Conservation (phyloP, 2,888 invertebrate species). For the Diplazon laetatorius region DNA sequence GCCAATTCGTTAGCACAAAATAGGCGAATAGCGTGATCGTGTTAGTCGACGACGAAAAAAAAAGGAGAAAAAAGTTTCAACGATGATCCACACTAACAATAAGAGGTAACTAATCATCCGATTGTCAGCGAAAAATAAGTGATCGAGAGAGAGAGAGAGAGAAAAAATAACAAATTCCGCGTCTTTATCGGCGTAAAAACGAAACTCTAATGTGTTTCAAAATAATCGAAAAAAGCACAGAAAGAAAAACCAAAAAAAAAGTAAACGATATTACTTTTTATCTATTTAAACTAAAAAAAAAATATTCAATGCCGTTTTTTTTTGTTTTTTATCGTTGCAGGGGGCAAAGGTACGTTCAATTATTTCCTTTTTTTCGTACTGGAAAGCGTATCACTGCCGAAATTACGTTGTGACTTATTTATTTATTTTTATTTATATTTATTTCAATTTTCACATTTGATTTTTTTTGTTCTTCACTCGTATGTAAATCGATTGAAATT, state of each 20-base stretch:
- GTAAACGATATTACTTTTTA: constrained; percentile 49
- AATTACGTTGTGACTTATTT: constrained; percentile 2
- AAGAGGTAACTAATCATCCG: no score
- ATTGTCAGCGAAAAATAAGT: constrained; percentile 5
- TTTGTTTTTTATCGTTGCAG: constrained; percentile 83
- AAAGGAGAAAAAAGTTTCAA: background rate
- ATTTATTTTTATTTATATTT: constrained; percentile 35
- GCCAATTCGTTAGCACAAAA: constrained; percentile 39
- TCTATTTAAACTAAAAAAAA: constrained; percentile 22
- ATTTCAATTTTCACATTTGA: no score
- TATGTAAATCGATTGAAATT: no score
- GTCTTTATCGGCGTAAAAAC: constrained; percentile 2
- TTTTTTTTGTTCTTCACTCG: no score
- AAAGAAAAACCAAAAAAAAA: constrained; percentile 39
- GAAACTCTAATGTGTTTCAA: constrained; percentile 23
- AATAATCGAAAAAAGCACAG: constrained; percentile 8
- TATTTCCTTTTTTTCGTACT: constrained; percentile 69
- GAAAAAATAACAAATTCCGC: background rate
- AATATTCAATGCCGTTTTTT: constrained; percentile 76
- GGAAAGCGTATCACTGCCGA: constrained; percentile 53
- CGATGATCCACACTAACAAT: no score
- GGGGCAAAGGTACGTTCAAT: constrained; percentile 86
- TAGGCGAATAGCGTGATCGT: constrained; percentile 54
- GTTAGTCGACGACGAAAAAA: constrained; percentile 10
- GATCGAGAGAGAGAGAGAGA: background rate